These are phyloP conservation scores for Clarias pachynema DNA, from an alignment of 2,797 vertebrate genomes.

Conservation along the genomic window DNA sequence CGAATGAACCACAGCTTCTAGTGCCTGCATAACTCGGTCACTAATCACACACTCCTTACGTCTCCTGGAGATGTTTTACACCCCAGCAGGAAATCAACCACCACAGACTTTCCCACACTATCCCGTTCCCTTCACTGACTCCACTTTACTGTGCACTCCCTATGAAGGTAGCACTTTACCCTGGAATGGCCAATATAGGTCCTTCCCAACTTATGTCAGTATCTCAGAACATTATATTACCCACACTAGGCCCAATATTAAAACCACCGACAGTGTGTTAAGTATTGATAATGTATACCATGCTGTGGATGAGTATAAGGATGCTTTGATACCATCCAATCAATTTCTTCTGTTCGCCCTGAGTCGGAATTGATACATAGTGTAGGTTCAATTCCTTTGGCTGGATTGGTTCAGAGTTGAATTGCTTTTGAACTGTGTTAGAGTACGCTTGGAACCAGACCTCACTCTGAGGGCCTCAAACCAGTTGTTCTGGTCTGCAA, in stretches of 20 bases:
- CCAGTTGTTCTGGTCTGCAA: not conserved
- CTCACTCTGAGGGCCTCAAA: not conserved
- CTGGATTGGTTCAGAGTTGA: not conserved
- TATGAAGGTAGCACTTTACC: constrained; percentile 47
- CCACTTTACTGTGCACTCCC: constrained; percentile 46
- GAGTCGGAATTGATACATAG: not conserved
- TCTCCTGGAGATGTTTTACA: constrained; percentile 37
- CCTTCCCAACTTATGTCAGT: not conserved
- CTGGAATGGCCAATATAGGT: constrained; percentile 11
- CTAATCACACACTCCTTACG: constrained; percentile 40
- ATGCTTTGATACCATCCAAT: not conserved
- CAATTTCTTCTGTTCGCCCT: not conserved
- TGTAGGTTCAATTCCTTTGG: not conserved
- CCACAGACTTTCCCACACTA: constrained; percentile 52
- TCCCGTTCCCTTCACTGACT: constrained; percentile 34
- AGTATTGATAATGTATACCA: not conserved
- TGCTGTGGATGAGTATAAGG: not conserved
- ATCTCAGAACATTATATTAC: constrained; percentile 4
- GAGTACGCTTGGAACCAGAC: not conserved
- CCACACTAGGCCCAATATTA: not conserved
- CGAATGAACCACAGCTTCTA: constrained; percentile 58
- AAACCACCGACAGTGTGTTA: not conserved
- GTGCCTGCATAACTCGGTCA: constrained; percentile 47
- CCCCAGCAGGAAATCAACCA: constrained; percentile 55
- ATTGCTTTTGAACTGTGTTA: not conserved